A percentile compares a stretch with the other conserved stretches of the same genome.
Evolutionary conservation across 2,113 vertebrate genomes (phyloP).

Genomic region (Burhinus bistriatus): DNA sequence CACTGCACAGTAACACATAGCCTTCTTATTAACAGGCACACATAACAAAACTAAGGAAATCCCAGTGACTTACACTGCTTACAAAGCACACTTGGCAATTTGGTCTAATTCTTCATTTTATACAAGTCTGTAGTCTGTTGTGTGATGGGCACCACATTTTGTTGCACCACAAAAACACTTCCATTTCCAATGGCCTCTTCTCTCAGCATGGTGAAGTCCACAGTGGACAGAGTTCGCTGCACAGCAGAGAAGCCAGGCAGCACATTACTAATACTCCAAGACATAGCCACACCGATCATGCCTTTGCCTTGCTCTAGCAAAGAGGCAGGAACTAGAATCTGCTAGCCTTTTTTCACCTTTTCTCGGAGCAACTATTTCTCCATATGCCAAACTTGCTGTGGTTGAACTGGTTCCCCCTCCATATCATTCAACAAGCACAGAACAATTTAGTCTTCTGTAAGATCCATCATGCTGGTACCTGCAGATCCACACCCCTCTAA

Average conservation of each 20-base stretch:
- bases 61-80: neutral
- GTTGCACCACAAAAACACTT: neutral
- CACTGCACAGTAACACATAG: neutral
- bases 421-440: neutral
- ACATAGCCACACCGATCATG: fast-evolving
- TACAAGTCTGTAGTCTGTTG: neutral
- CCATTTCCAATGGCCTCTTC: neutral
- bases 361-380: neutral
- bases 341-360: neutral
- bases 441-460: neutral
- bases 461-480: neutral
- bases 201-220: neutral
- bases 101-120: neutral
- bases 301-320: neutral
- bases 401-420: neutral
- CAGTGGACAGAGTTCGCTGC: neutral
- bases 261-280: neutral
- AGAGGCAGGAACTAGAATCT: neutral
- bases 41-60: neutral
- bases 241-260: neutral
- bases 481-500: neutral
- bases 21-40: neutral
- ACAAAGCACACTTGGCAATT: neutral
- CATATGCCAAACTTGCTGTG: neutral
- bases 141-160: neutral